Percentiles rank a stretch among this genome's conserved stretches.
Evolutionary conservation across 2,888 invertebrate genomes (phyloP).

Genomic region (Clanis bilineata): DNA sequence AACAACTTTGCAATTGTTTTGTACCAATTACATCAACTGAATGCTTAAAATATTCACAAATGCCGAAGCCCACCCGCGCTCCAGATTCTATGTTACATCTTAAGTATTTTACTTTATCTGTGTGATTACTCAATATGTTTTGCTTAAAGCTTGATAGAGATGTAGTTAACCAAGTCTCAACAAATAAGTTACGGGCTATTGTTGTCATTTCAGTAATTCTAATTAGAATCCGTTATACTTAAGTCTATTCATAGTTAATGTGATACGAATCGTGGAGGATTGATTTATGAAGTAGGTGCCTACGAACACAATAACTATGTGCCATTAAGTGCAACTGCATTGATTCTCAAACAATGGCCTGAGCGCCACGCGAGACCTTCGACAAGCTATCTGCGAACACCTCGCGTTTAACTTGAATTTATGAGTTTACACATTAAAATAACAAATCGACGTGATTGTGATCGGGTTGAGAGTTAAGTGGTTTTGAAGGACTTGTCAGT

Average conservation of each 20-base stretch:
- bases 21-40: constrained; percentile 24
- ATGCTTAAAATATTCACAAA: constrained; percentile 34
- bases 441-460: constrained; percentile 66
- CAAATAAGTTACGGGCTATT: background rate
- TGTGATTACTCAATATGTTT: background rate
- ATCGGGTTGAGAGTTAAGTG: constrained; percentile 59
- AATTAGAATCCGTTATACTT: constrained; percentile 9
- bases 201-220: constrained; percentile 3
- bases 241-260: constrained; percentile 10
- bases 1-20: constrained; percentile 9
- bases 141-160: background rate
- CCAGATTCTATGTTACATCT: constrained; percentile 22
- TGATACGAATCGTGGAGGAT: constrained; percentile 25
- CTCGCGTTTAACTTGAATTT: constrained; percentile 53
- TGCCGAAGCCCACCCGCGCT: constrained; percentile 73
- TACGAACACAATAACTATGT: constrained; percentile 42
- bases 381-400: constrained; percentile 46
- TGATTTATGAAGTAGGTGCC: constrained; percentile 30
- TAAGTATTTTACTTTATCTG: constrained; percentile 14
- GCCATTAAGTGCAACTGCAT: constrained; percentile 51
- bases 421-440: constrained; percentile 64
- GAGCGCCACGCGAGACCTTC: constrained; percentile 58
- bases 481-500: constrained; percentile 62
- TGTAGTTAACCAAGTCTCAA: background rate
- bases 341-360: constrained; percentile 54